These are phyloP conservation scores for Parambassis ranga DNA, from an alignment of 2,797 vertebrate genomes.

Conservation along the genomic window DNA sequence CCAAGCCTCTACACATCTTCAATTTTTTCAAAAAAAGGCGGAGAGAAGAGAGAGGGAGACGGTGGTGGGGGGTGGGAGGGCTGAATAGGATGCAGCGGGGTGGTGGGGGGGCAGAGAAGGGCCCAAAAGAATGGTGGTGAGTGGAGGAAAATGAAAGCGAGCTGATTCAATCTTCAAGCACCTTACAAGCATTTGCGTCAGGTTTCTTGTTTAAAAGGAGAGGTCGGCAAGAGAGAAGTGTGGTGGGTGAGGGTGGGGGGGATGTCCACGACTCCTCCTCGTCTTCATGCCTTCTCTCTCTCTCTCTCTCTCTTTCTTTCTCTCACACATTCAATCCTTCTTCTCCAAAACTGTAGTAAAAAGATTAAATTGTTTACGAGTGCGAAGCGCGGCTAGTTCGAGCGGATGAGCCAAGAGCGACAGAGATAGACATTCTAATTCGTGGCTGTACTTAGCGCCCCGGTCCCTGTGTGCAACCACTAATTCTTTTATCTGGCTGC, in stretches of 20 bases:
- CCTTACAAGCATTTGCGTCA: conserved; percentile 85
- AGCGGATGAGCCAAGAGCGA: conserved; percentile 92
- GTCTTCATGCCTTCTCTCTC: conserved; percentile 57
- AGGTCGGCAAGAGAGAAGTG: conserved; percentile 54
- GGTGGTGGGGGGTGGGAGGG: not conserved
- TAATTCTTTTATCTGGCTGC: conserved; percentile 99
- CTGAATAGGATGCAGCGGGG: conserved; percentile 40
- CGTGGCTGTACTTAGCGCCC: conserved; percentile 89
- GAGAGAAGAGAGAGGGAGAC: conserved; percentile 40
- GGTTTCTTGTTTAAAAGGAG: conserved; percentile 78
- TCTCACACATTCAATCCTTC: conserved; percentile 31
- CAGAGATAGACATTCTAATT: conserved; percentile 99
- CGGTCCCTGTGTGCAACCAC: conserved; percentile 91
- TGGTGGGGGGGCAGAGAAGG: conserved; percentile 46
- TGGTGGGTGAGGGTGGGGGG: conserved; percentile 20
- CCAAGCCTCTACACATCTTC: conserved; percentile 80
- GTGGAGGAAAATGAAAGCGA: conserved; percentile 69
- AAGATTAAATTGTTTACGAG: conserved; percentile 99
- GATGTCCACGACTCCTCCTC: conserved; percentile 79
- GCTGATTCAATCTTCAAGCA: conserved; percentile 78
- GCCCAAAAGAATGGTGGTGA: conserved; percentile 49
- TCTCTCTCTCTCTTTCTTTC: conserved; percentile 43
- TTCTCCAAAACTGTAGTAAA: conserved; percentile 89
- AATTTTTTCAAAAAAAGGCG: conserved; percentile 78
- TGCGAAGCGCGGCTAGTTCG: conserved; percentile 86